A percentile compares a stretch with the other conserved stretches of the same genome.
phyloP scores from a whole-genome alignment of 2,888 invertebrate genomes.

The Metopia argyrocephala region DNA sequence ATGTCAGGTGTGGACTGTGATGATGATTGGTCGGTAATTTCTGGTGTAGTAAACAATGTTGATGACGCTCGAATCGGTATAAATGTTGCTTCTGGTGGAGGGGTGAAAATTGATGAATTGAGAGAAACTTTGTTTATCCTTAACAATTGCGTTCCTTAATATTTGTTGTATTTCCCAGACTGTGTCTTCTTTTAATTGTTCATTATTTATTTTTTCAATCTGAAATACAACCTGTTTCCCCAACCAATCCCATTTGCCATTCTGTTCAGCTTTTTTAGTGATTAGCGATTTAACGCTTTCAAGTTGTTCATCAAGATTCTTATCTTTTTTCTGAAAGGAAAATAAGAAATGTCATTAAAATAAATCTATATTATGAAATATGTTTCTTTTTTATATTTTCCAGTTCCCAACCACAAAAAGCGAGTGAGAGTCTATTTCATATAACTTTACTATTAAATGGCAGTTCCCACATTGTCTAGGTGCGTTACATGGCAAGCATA shows the following conservation, averaged over 20 bases:
- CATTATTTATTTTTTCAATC: too few relatives aligned
- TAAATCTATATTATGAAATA: too few relatives aligned
- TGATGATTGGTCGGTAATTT: background rate
- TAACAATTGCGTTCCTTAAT: background rate
- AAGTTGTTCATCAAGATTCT: too few relatives aligned
- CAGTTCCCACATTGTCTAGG: slow-evolving; percentile 57
- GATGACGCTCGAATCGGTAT: background rate
- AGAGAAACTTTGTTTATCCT: background rate
- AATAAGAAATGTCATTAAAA: background rate
- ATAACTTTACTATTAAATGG: slow-evolving; percentile 42
- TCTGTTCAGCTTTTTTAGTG: too few relatives aligned
- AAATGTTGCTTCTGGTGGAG: background rate
- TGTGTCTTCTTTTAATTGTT: too few relatives aligned
- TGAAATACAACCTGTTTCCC: too few relatives aligned
- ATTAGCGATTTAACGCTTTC: too few relatives aligned
- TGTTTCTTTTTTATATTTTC: too few relatives aligned
- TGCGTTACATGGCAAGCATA: slow-evolving; percentile 56
- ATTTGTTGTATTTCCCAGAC: too few relatives aligned
- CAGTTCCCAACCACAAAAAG: too few relatives aligned
- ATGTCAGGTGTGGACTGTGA: background rate
- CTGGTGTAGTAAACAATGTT: background rate
- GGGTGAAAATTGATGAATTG: background rate
- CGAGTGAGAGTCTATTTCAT: background rate
- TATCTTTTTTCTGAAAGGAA: background rate
- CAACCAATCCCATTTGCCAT: too few relatives aligned